phyloP scores from a whole-genome alignment of 2,888 invertebrate genomes.

The Aricia artaxerxes region DNA sequence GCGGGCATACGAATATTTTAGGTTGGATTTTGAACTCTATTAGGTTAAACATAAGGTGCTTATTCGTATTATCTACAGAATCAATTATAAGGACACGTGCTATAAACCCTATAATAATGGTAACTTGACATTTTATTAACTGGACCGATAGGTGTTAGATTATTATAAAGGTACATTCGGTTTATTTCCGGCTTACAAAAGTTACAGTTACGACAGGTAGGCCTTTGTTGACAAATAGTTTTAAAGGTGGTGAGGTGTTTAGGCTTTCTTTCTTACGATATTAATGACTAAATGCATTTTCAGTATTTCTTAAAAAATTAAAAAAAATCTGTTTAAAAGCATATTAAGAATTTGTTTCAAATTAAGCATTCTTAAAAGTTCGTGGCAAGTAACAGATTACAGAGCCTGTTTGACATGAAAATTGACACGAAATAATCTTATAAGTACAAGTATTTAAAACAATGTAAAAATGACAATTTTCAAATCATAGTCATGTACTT shows the following conservation, averaged over 20 bases:
- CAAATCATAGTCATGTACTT: no score
- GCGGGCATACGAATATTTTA: neutral
- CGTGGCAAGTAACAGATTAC: no score
- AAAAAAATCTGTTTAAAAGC: no score
- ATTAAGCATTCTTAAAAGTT: no score
- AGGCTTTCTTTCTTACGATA: neutral
- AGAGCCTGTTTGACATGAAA: no score
- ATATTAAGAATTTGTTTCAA: no score
- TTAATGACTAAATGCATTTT: no score
- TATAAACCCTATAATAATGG: constrained; percentile 38
- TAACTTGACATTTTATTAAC: constrained; percentile 37
- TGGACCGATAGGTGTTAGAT: constrained; percentile 19
- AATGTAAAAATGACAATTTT: no score
- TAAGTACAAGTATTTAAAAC: no score
- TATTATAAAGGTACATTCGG: neutral
- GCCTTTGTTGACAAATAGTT: neutral
- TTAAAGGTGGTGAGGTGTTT: neutral
- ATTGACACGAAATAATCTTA: no score
- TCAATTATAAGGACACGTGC: constrained; percentile 37
- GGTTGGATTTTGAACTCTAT: neutral
- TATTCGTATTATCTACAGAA: neutral
- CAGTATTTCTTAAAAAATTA: no score
- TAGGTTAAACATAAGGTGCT: neutral
- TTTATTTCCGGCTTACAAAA: neutral
- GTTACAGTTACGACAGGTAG: neutral